Percentiles rank a stretch among this genome's conserved stretches.
These are phyloP conservation scores for Standfussiana lucernea DNA, from an alignment of 2,888 invertebrate genomes.

Conservation along the genomic window DNA sequence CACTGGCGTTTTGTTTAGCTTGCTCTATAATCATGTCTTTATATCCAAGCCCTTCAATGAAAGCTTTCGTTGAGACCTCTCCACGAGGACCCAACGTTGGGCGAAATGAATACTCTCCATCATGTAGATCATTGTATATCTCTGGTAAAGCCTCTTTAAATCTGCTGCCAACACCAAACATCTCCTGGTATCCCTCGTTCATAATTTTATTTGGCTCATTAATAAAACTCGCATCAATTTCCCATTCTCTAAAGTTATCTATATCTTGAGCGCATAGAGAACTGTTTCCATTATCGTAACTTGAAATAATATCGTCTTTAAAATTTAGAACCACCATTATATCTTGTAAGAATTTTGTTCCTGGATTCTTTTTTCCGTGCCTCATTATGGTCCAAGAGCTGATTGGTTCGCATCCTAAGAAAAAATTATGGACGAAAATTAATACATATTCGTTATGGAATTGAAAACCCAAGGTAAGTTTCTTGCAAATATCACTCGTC, in stretches of 20 bases:
- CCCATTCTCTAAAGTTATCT: slow-evolving; percentile 78
- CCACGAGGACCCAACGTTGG: slow-evolving; percentile 89
- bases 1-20: slow-evolving; percentile 46
- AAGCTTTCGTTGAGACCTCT: slow-evolving; percentile 90
- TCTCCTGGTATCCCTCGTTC: slow-evolving; percentile 90
- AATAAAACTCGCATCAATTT: slow-evolving; percentile 69
- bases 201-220: slow-evolving; percentile 71
- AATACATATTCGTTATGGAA: not conserved
- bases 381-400: slow-evolving; percentile 79
- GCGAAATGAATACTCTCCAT: slow-evolving; percentile 88
- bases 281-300: slow-evolving; percentile 75
- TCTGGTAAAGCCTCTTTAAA: slow-evolving; percentile 76
- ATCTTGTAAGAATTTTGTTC: slow-evolving; percentile 56
- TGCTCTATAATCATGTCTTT: slow-evolving; percentile 59
- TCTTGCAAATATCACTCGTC: no score
- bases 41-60: slow-evolving; percentile 86
- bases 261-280: slow-evolving; percentile 82
- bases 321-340: slow-evolving; percentile 72
- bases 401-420: slow-evolving; percentile 74
- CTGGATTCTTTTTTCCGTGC: slow-evolving; percentile 76
- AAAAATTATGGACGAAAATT: not conserved
- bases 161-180: slow-evolving; percentile 90
- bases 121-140: slow-evolving; percentile 86
- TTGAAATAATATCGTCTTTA: slow-evolving; percentile 71
- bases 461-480: no score